Conservation (phyloP, 2,888 invertebrate species). For the Stenodera caucasica region DNA sequence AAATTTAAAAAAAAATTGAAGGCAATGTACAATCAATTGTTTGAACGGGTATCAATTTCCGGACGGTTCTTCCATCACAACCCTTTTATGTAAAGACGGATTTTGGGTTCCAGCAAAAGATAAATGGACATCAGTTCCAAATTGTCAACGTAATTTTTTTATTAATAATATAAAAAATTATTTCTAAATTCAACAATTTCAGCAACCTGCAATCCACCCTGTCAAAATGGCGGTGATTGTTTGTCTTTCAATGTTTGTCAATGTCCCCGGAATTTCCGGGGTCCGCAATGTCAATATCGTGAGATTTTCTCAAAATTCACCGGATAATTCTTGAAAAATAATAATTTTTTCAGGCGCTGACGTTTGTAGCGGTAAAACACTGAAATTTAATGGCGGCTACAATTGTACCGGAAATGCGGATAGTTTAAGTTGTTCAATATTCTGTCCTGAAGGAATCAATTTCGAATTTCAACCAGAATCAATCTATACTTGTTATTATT, state of each 20-base stretch:
- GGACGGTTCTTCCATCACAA: constrained; percentile 70
- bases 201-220: constrained; percentile 72
- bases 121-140: constrained; percentile 66
- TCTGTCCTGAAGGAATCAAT: constrained; percentile 67
- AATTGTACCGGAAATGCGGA: constrained; percentile 68
- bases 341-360: constrained; percentile 58
- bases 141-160: constrained; percentile 65
- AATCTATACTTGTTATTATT: constrained; percentile 68
- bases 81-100: constrained; percentile 70
- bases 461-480: constrained; percentile 65
- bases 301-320: constrained; percentile 43
- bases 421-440: constrained; percentile 65
- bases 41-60: constrained; percentile 69
- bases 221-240: constrained; percentile 81
- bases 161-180: constrained; percentile 9
- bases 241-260: constrained; percentile 75
- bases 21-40: constrained; percentile 70
- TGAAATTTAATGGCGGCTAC: constrained; percentile 77
- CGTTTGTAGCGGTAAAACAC: constrained; percentile 63
- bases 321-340: background rate
- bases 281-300: constrained; percentile 74
- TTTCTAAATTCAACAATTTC: constrained; percentile 33
- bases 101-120: constrained; percentile 69
- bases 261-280: constrained; percentile 71
- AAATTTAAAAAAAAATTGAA: constrained; percentile 46